Conservation (phyloP, 2,113 vertebrate species). For the Haliaeetus leucogaster region DNA sequence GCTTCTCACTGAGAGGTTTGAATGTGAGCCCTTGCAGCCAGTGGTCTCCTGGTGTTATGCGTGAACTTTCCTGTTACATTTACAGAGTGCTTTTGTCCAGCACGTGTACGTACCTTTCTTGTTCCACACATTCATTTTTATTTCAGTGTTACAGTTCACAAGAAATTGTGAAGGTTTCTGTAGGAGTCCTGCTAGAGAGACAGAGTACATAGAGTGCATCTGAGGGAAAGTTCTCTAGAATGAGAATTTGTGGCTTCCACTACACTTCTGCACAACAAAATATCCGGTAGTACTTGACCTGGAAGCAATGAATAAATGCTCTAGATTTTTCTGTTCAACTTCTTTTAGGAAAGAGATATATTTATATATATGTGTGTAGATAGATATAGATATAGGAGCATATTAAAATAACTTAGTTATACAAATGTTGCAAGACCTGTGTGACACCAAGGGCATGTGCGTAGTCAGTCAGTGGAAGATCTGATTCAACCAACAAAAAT, state of each 20-base stretch:
- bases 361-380: not conserved
- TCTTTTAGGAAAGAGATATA: not conserved
- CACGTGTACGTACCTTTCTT: accelerated
- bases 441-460: not conserved
- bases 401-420: not conserved
- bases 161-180: not conserved
- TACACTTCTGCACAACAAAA: not conserved
- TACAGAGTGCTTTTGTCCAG: not conserved
- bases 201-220: not conserved
- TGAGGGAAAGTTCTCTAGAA: not conserved
- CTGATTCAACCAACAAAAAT: not conserved
- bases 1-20: not conserved
- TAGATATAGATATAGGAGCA: not conserved
- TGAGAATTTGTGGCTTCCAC: not conserved
- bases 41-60: not conserved
- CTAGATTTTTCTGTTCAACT: not conserved
- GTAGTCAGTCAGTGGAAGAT: not conserved
- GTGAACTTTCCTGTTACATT: not conserved
- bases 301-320: not conserved
- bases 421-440: not conserved
- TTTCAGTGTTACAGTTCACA: not conserved
- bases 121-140: not conserved
- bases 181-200: not conserved
- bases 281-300: not conserved
- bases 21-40: not conserved